Base-by-base conservation (phyloP, 1,140 invertebrate species). In the Drosophila athabasca region DNA sequence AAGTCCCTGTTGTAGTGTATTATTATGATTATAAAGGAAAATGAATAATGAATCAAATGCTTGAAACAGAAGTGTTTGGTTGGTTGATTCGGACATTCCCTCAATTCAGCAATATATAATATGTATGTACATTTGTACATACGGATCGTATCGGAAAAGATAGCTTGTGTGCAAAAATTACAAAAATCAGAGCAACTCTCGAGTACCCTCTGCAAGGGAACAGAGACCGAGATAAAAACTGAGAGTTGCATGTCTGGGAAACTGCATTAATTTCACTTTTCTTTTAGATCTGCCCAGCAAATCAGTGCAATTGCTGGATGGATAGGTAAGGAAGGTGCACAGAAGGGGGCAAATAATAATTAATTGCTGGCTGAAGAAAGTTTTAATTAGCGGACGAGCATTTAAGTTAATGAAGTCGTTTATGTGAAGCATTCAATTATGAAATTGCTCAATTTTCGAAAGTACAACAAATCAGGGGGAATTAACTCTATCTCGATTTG, bases 361-460 rank as follows among this genome's bases (percentile, higher is more conserved):
- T 66, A 85, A 77, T 87, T 80, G 82, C 62, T 60, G 22, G 46
- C 41, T 71, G 44, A 84, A 80, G 82, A 87, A 87, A 87, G 82
- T 87, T 87, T 87, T 81, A 81, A 76, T 81, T 81, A 73, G 31
- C 43, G 50, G n/a, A 29, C 62, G 44, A 41, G 59, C 57, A 43
- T 82, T 87, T 88, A 79, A 88, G 62, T 76, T 87, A 88, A 87
- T 87, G 61, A 87, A 82, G 78, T 59, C 83, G 73, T 88, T 87
- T 87, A 87, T 76, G 60, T 50, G 55, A 61, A 64, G 77, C 81
- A 87, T 81, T 85, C 81, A 87, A 76, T 85, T 85, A 82, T 74
- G 29, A 82, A 85, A 82, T 82, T 71, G 78, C 64, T 69, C 17
- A 64, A 60, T 75, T 76, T 75, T 76, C 48, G 82, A 87, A 87